These are phyloP conservation scores for Zeus faber DNA, from an alignment of 2,113 vertebrate genomes.

Conservation along the genomic window DNA sequence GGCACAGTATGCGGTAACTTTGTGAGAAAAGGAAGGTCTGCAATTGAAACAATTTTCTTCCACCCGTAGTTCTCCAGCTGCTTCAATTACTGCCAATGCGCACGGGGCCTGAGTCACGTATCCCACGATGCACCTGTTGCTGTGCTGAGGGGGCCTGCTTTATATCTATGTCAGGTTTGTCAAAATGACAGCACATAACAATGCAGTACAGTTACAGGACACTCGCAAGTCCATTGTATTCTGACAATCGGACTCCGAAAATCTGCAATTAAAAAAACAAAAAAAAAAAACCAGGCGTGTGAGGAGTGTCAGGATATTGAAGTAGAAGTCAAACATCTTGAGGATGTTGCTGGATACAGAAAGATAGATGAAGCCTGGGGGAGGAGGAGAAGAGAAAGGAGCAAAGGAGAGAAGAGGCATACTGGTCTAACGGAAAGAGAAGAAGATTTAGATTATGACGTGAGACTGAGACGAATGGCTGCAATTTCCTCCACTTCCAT, in stretches of 20 bases:
- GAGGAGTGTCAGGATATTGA: not conserved
- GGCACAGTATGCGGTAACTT: too few relatives aligned
- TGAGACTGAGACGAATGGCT: conserved; percentile 65
- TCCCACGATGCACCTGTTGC: not conserved
- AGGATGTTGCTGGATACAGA: not conserved
- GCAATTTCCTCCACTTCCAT: conserved; percentile 73
- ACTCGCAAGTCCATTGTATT: too few relatives aligned
- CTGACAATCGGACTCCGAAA: too few relatives aligned
- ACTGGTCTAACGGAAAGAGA: conserved; percentile 24
- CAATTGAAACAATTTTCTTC: conserved; percentile 70
- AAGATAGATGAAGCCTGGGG: too few relatives aligned
- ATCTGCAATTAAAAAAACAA: not conserved
- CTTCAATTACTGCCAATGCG: too few relatives aligned
- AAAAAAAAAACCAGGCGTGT: not conserved
- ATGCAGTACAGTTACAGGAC: too few relatives aligned
- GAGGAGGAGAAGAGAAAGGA: not conserved
- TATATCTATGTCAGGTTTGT: too few relatives aligned
- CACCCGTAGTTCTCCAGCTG: too few relatives aligned
- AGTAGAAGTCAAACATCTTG: not conserved
- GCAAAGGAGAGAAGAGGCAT: not conserved
- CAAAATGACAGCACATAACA: too few relatives aligned
- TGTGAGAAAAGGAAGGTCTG: conserved; percentile 49
- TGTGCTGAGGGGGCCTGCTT: too few relatives aligned
- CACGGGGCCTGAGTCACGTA: not conserved
- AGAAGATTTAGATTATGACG: conserved; percentile 11